Evolutionary conservation across 2,797 vertebrate species (phyloP), one percentile per base, ranked within the genome.

Genomic region (Falco naumanni): DNA sequence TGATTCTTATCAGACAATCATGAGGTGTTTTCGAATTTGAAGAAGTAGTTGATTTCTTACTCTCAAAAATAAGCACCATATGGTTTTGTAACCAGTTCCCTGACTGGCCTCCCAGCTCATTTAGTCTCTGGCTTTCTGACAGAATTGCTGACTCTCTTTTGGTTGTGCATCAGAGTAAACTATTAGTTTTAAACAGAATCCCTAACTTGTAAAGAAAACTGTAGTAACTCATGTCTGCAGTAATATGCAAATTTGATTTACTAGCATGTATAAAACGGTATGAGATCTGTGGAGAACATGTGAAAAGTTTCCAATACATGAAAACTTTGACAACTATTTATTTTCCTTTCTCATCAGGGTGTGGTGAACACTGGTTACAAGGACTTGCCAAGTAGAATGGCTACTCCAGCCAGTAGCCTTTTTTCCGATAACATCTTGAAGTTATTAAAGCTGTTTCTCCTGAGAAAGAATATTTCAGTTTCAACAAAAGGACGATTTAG

Each of bases 341-440:
- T 94, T 92, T 96, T 82, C 63, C 84, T 96, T 89, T 89, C 93
- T 96, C 89, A 92, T 82, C 50, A 99, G 98, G 98, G 98, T 87
- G 98, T 99, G 96, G 98, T 99, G n/a, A 98, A 98, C 94, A 86
- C 98, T 71, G 98, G 98, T 92, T 98, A 97, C 96, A 98, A 97
- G 10, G 97, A 98, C 96, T 98, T 99, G 97, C 99, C 98, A 96
- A 99, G 98, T 84, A 98, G 98, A 96, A 98, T 98, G 98, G 97
- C 99, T 94, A 98, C 98, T 77, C 98, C 98, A 96, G 98, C 99
- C 97, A 99, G 98, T 98, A 98, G 98, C 74, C 98, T 99, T 87
- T 99, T 99, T 95, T 99, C 98, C 57, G 99, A 98, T 97, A 98
- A 98, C 95, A 93, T 99, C 71, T 98, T 99, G 97, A 99, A 99